A percentile compares a stretch with the other conserved stretches of the same genome.
phyloP scores from a whole-genome alignment of 2,113 vertebrate genomes.

The Benitochromis conjunctus region DNA sequence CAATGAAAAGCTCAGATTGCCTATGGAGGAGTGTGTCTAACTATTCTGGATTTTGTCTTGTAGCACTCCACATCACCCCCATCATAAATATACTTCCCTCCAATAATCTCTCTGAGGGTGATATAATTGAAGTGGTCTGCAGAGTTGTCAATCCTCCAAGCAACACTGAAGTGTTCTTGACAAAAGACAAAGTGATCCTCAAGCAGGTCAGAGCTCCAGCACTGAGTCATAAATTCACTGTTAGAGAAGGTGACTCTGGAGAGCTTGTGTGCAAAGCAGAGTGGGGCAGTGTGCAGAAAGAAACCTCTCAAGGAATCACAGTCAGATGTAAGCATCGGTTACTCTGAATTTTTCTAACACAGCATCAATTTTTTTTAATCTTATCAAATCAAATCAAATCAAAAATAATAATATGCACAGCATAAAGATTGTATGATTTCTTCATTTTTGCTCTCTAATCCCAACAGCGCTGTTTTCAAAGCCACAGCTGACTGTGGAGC shows the following conservation, averaged over 20 bases:
- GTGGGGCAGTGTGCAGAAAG: slow-evolving; percentile 49
- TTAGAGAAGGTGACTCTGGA: slow-evolving; percentile 39
- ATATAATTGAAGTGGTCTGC: slow-evolving; percentile 54
- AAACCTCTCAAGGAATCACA: not conserved
- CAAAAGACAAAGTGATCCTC: slow-evolving; percentile 20
- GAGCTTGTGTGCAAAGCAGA: slow-evolving; percentile 64
- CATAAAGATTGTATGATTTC: not conserved
- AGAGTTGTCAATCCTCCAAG: not conserved
- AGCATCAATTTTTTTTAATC: not conserved
- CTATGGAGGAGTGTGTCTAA: not conserved
- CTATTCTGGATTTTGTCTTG: not conserved
- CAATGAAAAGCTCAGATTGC: not conserved
- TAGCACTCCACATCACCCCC: slow-evolving; percentile 58
- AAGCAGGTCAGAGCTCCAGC: not conserved
- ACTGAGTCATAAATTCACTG: not conserved
- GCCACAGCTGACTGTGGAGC: slow-evolving; percentile 45
- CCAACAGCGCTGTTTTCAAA: slow-evolving; percentile 67
- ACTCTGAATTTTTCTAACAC: not conserved
- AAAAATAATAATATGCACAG: not conserved
- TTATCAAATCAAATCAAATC: not conserved
- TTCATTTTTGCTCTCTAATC: not conserved
- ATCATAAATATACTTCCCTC: slow-evolving; percentile 52
- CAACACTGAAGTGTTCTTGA: slow-evolving; percentile 44
- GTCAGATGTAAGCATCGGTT: slow-evolving; percentile 53
- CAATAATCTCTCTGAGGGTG: slow-evolving; percentile 44